Base-by-base conservation (phyloP, 2,113 vertebrate species). In the Antechinus flavipes region DNA sequence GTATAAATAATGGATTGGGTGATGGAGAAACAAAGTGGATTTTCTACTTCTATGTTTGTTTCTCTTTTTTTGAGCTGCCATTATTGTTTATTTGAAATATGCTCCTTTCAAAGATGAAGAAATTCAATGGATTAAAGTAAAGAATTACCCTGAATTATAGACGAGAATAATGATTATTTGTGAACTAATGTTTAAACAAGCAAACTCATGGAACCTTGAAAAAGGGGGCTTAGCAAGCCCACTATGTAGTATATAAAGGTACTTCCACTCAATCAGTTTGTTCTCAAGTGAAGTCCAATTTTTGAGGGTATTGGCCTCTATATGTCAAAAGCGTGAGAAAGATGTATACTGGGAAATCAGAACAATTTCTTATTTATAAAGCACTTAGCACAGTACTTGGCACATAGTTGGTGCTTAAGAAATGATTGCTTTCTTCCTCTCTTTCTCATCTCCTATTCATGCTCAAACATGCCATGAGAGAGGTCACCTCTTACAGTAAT, bases 121-220 rank as follows among this genome's bases (percentile, higher is more conserved):
- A 93, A 95, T 94, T 94, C 49, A 56, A 91, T 5, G 90, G 53
- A 90, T 49, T 53, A 47, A 92, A 10, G 35, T 52, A 49, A 49
- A 42, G 89, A 52, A 94, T 94, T 54, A 94, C 2, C 91, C 35
- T 58, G 56, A 54, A 27, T 54, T 8, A 6, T 49, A 42, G 49
- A 84, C 96, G 25, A 91, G n/a, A 46, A 84, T 84, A 42, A 23
- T 76, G 68, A 68, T 3, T 30, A 16, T 76, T 76, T 76, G 30
- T 84, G 68, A 94, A 93, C 0, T 47, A n/a, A 35, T 42, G 50
- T 95, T 61, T 94, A 96, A 94, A 93, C 22, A 93, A 93, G 90
- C n/a, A 96, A 55, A 56, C 42, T 42, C 35, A 52, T 14, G 1
- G 58, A 49, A 12, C 53, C 30, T 68, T 53, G 58, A 84, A 54